These are phyloP conservation scores for Euleptes europaea DNA, from an alignment of 2,113 vertebrate species.

Conservation along the genomic window DNA sequence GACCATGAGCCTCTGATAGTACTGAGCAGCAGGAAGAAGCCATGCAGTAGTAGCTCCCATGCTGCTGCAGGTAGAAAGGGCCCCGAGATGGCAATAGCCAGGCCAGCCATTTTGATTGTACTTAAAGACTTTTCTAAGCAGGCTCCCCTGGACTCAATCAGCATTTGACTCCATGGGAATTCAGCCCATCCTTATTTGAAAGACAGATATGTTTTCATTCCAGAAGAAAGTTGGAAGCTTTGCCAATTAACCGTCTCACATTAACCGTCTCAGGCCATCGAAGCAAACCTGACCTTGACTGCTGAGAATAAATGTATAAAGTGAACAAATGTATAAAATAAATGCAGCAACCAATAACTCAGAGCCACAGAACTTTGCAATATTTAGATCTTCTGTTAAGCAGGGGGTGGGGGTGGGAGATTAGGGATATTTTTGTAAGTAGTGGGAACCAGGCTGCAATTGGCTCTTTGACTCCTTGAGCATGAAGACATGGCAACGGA, in stretches of 20 bases:
- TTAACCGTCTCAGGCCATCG: background rate
- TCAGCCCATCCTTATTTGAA: background rate
- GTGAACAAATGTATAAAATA: background rate
- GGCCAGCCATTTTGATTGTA: background rate
- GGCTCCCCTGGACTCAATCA: background rate
- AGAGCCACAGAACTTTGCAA: background rate
- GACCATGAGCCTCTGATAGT: too few relatives aligned
- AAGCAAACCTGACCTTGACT: background rate
- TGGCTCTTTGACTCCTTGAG: background rate
- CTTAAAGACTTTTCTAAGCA: background rate
- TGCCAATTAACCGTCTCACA: background rate
- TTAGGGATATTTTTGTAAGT: conserved; percentile 14
- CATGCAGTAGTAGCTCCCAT: too few relatives aligned
- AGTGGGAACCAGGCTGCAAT: background rate
- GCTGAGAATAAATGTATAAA: background rate
- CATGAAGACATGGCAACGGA: background rate
- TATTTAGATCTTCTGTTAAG: background rate
- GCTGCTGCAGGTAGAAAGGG: too few relatives aligned
- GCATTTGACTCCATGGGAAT: background rate
- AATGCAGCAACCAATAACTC: background rate
- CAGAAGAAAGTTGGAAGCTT: background rate
- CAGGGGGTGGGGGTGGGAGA: background rate
- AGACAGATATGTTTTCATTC: background rate
- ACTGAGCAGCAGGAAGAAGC: too few relatives aligned
- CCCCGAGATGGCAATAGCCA: too few relatives aligned